These are phyloP conservation scores for Barypeithes pellucidus DNA, from an alignment of 2,888 invertebrate genomes.

Conservation along the genomic window DNA sequence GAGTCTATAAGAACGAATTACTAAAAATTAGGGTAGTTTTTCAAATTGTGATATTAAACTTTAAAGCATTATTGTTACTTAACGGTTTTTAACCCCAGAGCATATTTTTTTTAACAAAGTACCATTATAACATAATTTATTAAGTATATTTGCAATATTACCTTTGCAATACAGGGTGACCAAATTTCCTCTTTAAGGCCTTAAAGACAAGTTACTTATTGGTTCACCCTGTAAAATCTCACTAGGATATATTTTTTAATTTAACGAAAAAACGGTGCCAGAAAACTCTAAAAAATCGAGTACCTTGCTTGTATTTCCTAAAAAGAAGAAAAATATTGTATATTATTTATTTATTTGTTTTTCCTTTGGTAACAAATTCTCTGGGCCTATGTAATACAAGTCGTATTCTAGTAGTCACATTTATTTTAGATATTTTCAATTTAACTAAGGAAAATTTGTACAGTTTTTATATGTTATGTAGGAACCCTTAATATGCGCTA, in stretches of 20 bases:
- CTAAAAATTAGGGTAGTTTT: conserved; percentile 18
- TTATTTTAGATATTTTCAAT: conserved; percentile 46
- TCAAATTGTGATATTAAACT: conserved; percentile 29
- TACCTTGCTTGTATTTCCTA: conserved; percentile 21
- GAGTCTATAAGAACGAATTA: conserved; percentile 10
- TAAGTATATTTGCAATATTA: conserved; percentile 10
- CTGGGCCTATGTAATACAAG: conserved; percentile 39
- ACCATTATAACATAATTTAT: conserved; percentile 5
- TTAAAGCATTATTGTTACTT: conserved; percentile 14
- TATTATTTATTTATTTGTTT: conserved; percentile 23
- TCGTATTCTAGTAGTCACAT: conserved; percentile 41
- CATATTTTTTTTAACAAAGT: conserved; percentile 15
- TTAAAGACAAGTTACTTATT: conserved; percentile 9
- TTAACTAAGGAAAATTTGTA: conserved; percentile 43
- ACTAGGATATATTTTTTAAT: conserved; percentile 25
- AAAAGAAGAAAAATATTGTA: conserved; percentile 18
- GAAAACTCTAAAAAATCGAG: conserved; percentile 32
- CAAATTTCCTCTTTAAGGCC: conserved; percentile 13
- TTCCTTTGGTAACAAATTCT: conserved; percentile 18
- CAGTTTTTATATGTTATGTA: conserved; percentile 53
- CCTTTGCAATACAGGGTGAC: neutral
- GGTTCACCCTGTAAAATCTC: conserved; percentile 13
- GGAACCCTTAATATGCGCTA: conserved; percentile 47
- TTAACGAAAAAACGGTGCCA: conserved; percentile 32
- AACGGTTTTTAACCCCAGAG: neutral